Base-by-base conservation (phyloP, 1,140 invertebrate genomes). In the Psix sp. region DNA sequence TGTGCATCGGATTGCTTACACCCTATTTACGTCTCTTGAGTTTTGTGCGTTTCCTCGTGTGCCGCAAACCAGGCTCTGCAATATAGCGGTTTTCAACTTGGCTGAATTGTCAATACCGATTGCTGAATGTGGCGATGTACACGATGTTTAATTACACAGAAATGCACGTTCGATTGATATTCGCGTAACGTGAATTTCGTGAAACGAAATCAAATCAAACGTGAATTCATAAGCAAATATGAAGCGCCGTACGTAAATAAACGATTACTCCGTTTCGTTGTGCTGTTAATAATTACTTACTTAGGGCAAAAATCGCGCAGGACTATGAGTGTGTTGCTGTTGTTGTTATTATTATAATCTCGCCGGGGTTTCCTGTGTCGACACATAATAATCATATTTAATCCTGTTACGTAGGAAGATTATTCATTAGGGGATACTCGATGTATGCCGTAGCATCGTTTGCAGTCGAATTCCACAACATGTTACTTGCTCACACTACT, bases 1-100 rank as follows among this genome's bases (percentile, higher is more conserved):
- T 39, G 51, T 48, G 48, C 62, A 56, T 66, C 33, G 60, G 60
- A 54, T 65, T 65, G 48, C 40, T 65, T 66, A 66, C 49, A 66
- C 62, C 42, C 62, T 66, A 66, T 66, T 66, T 54, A 49, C 42
- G 62, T 66, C 49, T 56, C 39, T 17, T 24, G 62, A 56, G 42
- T 66, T 42, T 56, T 54, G 21, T 21, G 16, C 51, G 35, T 48
- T 26, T 56, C 38, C 20, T 43, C 24, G 49, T 65, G 15, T 9
- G 49, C 42, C 62, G 43, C 42, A 56, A 56, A 33, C 62, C 18
- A 31, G 42, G 24, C 24, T 48, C 42, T n/a, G 62, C 24, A 48
- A 36, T 40, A 48, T 43, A 48, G 62, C 6, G 49, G 62, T 56
- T 54, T 66, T 54, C 62, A 54, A 54, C 62, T 56, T 51, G 43